Percentiles rank a stretch among this genome's conserved stretches.
phyloP scores from a whole-genome alignment of 2,888 invertebrate species.

The Resseliella maxima region DNA sequence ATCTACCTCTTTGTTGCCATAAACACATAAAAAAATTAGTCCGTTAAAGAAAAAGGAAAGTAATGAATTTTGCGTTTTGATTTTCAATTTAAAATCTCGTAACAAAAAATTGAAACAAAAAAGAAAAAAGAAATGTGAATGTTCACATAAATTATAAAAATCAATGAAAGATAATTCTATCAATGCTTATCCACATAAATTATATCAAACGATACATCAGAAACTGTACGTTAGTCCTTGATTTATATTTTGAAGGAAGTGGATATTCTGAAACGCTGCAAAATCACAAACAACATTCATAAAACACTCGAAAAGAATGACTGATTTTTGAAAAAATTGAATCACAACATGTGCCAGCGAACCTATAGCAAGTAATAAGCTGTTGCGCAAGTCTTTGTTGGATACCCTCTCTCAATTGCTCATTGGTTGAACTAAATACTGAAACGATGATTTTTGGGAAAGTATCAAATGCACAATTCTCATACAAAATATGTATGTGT shows the following conservation, averaged over 20 bases:
- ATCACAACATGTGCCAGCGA: conserved; percentile 17
- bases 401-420: conserved; percentile 42
- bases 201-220: not conserved
- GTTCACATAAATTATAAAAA: too few relatives aligned
- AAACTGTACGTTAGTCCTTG: too few relatives aligned
- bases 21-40: too few relatives aligned
- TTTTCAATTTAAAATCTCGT: not conserved
- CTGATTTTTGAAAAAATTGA: not conserved
- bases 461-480: conserved; percentile 2
- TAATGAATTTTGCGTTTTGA: too few relatives aligned
- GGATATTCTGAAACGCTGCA: too few relatives aligned
- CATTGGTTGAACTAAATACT: conserved; percentile 13
- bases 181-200: too few relatives aligned
- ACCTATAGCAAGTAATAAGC: conserved; percentile 52
- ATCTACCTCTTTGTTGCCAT: too few relatives aligned
- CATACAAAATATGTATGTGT: not conserved
- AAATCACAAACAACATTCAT: not conserved
- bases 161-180: too few relatives aligned
- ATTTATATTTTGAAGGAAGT: too few relatives aligned
- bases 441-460: not conserved
- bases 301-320: conserved; percentile 18
- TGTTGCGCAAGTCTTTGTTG: conserved; percentile 54
- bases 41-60: too few relatives aligned
- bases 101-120: not conserved
- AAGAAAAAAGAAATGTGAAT: too few relatives aligned